Evolutionary conservation across 2,797 vertebrate genomes (phyloP).

Genomic region (Intellagama lesueurii): DNA sequence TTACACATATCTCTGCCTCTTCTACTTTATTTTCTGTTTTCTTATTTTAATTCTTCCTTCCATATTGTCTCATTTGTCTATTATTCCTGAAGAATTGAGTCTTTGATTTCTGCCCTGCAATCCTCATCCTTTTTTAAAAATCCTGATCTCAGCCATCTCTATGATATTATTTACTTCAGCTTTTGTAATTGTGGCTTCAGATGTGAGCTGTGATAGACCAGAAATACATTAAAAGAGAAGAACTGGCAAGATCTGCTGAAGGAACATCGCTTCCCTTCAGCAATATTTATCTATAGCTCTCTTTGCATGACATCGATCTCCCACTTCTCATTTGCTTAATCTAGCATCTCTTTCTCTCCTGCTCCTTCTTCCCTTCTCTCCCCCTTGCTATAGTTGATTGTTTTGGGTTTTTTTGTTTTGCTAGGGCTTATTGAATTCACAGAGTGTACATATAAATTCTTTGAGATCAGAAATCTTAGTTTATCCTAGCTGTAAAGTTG

Average conservation of each 20-base stretch:
- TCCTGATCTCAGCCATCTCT: background rate
- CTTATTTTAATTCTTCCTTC: background rate
- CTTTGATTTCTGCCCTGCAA: background rate
- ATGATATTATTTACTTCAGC: slow-evolving; percentile 32
- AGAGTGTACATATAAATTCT: background rate
- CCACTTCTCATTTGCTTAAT: background rate
- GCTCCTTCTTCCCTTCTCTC: background rate
- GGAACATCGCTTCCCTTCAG: background rate
- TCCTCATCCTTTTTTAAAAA: background rate
- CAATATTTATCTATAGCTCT: background rate
- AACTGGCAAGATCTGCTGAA: slow-evolving; percentile 17
- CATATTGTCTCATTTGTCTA: background rate
- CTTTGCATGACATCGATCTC: background rate
- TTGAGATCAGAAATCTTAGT: rapidly evolving
- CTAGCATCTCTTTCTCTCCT: background rate
- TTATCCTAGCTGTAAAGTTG: slow-evolving; percentile 6
- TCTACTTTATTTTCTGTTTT: background rate
- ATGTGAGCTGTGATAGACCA: slow-evolving; percentile 56
- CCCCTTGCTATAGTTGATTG: rapidly evolving
- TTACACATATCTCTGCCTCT: background rate
- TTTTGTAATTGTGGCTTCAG: slow-evolving; percentile 44
- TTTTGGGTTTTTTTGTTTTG: background rate
- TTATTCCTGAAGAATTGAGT: background rate
- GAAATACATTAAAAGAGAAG: slow-evolving; percentile 23
- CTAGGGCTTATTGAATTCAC: too few species aligned